phyloP scores from a whole-genome alignment of 2,888 invertebrate genomes.

The Cantharis rustica region DNA sequence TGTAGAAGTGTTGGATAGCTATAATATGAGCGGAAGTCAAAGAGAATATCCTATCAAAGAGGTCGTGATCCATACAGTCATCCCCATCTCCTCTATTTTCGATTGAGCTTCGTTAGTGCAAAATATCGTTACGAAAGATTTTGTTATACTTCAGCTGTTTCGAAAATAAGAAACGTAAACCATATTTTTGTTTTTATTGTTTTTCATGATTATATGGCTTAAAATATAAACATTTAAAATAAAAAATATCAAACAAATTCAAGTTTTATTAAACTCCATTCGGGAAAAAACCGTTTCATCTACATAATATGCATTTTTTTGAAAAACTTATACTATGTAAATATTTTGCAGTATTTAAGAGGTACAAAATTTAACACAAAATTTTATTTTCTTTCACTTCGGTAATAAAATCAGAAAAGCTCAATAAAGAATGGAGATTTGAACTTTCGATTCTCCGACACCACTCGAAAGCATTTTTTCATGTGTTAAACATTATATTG shows the following conservation, averaged over 20 bases:
- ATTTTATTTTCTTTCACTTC: neutral
- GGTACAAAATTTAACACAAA: neutral
- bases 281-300: neutral
- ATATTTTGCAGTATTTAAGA: neutral
- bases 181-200: constrained; percentile 12
- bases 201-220: neutral
- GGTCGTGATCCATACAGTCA: constrained; percentile 12
- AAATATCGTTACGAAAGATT: constrained; percentile 24
- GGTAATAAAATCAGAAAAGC: neutral
- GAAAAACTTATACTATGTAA: neutral
- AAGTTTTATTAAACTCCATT: neutral
- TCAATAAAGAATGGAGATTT: neutral
- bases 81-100: constrained; percentile 17
- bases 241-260: neutral
- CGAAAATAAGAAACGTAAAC: constrained; percentile 16
- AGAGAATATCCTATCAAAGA: constrained; percentile 39
- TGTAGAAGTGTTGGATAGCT: constrained; percentile 36
- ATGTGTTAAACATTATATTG: neutral
- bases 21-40: constrained; percentile 37
- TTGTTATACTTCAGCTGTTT: constrained; percentile 5
- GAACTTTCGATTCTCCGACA: neutral
- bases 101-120: constrained; percentile 27
- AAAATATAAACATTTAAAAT: neutral
- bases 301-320: too few species aligned
- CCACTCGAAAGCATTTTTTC: neutral